Base-by-base conservation (phyloP, 64 coral and sea anemone species). In the Dendrophyllia cribrosa region DNA sequence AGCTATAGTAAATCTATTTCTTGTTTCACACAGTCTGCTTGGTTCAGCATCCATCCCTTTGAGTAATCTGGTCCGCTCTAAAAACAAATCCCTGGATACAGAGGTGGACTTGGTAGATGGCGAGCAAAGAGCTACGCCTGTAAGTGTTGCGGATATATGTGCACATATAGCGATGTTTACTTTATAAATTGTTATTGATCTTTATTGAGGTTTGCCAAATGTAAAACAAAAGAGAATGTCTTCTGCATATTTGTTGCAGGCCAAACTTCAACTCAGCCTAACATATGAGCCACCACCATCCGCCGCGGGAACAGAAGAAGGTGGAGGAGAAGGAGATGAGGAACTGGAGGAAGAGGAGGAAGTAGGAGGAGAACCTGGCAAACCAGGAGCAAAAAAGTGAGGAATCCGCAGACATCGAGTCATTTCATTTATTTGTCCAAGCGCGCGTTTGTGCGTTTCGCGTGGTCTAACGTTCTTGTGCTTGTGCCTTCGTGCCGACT, bases 281-380 rank as follows among this genome's bases (percentile, higher is more conserved):
- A 70, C 62, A 19, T 92, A 92, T 55, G 58, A 92, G 13, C 70
- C 82, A 3, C 90, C 90, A 15, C 81, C 82, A 24, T 83, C 79
- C 19, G 60, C 79, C 17, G 45, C 7, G 11, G 43, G 44, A 62
- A 26, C 80, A 34, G 45, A 64, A 3, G 69, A 51, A 50, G 45
- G 70, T 45, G 90, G 63, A 24, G 43, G 22, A 60, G 58, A 83
- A 45, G 79, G 22, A 19, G 78, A 77, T 20, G 90, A 67, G 46
- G 81, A 86, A 60, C 45, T 85, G 43, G 43, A 76, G 22, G 81
- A 78, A 43, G 81, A 64, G 60, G 88, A 90, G 14, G 90, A 92
- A 56, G 72, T 56, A 47, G 16, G 9, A 47, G 83, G 47, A 19
- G 60, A 49, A 50, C 66, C n/a, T 3, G 68, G 68, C 21, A 66